phyloP scores from a whole-genome alignment of 1,140 invertebrate species.

The Scaptomyza montana region DNA sequence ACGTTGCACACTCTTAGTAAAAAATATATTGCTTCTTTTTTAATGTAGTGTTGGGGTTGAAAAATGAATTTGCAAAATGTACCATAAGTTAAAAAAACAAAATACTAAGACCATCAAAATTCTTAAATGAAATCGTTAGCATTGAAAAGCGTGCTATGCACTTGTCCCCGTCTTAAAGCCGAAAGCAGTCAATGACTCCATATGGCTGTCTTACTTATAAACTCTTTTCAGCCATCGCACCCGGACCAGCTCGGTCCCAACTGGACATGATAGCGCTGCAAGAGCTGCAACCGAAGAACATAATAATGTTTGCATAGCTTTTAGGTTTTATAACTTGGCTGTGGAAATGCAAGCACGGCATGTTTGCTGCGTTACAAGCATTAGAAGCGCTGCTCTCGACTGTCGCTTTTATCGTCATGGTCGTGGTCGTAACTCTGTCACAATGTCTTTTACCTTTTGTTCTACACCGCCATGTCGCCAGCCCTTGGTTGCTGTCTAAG shows the following conservation, averaged over 20 bases:
- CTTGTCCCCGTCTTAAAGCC: constrained; percentile 3
- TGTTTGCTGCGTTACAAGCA: constrained; percentile 21
- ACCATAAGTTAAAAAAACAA: no score
- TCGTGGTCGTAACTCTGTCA: constrained; percentile 29
- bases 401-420: constrained; percentile 40
- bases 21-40: no score
- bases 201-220: constrained; percentile 45
- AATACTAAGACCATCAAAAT: no score
- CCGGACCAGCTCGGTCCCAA: not conserved
- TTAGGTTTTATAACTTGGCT: constrained; percentile 73
- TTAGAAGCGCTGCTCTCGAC: constrained; percentile 21
- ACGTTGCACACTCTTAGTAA: no score
- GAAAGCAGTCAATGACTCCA: constrained; percentile 29
- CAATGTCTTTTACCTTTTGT: constrained; percentile 48
- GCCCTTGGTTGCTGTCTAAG: constrained; percentile 3
- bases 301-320: constrained; percentile 80
- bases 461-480: constrained; percentile 13
- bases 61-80: no score
- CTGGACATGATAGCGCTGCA: constrained; percentile 8
- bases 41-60: no score
- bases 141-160: no score
- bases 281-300: constrained; percentile 37
- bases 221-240: constrained; percentile 38
- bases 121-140: no score
- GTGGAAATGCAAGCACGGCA: constrained; percentile 72